A percentile compares a stretch with the other conserved stretches of the same genome.
phyloP scores from a whole-genome alignment of 2,113 vertebrate genomes.

The Menura novaehollandiae region DNA sequence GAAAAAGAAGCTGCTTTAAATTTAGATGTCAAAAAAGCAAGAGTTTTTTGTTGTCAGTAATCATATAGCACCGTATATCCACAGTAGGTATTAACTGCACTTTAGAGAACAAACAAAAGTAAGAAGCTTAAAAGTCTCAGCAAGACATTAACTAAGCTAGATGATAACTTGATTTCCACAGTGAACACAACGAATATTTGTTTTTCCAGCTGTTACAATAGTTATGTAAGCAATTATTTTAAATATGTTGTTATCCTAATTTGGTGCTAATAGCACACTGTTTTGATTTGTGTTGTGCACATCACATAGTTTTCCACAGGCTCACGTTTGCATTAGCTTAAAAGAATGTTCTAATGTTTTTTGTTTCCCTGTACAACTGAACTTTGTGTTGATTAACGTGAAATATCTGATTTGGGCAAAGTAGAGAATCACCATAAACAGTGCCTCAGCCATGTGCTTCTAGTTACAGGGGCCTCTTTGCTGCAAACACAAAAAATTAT shows the following conservation, averaged over 20 bases:
- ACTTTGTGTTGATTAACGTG: not conserved
- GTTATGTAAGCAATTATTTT: not conserved
- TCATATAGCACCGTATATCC: rapidly evolving
- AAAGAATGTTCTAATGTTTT: not conserved
- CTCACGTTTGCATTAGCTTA: not conserved
- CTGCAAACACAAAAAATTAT: not conserved
- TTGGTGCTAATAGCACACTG: not conserved
- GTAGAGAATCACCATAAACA: not conserved
- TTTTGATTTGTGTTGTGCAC: not conserved
- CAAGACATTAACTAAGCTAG: not conserved
- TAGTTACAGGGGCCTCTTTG: not conserved
- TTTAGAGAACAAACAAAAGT: not conserved
- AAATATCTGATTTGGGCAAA: not conserved
- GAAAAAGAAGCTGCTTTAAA: not conserved
- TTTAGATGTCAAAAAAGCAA: not conserved
- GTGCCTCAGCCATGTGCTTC: not conserved
- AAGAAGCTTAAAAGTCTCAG: not conserved
- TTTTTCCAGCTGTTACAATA: not conserved
- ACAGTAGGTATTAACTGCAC: not conserved
- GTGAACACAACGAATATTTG: not conserved
- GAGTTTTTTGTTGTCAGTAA: not conserved
- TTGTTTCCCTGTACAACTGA: not conserved
- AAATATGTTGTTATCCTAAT: not conserved
- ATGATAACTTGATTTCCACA: not conserved
- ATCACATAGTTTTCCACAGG: not conserved